Conservation (phyloP, 2,113 vertebrate species). For the Oostethus manadensis region DNA sequence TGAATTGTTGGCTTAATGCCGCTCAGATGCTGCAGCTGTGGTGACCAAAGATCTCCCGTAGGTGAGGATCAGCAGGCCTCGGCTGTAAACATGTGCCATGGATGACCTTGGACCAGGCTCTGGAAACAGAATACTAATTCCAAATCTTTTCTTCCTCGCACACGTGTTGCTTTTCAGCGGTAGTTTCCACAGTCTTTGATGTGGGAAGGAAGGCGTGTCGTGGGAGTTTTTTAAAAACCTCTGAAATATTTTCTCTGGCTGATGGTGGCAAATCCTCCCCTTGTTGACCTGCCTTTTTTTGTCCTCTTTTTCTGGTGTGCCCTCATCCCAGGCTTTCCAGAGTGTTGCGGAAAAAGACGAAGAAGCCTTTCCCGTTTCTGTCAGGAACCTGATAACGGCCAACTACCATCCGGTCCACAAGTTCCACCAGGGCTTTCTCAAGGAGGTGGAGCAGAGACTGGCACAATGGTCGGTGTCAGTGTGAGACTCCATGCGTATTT, state of each 20-base stretch:
- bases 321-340: slow-evolving; percentile 78
- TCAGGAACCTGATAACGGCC: slow-evolving; percentile 79
- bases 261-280: slow-evolving; percentile 6
- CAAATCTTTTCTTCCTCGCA: slow-evolving; percentile 19
- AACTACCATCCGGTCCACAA: slow-evolving; percentile 90
- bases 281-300: background rate
- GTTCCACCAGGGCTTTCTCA: slow-evolving; percentile 89
- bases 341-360: slow-evolving; percentile 74
- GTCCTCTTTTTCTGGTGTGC: background rate
- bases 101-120: slow-evolving; percentile 18
- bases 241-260: slow-evolving; percentile 60
- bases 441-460: slow-evolving; percentile 89
- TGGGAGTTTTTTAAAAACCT: slow-evolving; percentile 32
- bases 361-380: slow-evolving; percentile 79
- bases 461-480: slow-evolving; percentile 80
- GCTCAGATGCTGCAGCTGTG: background rate
- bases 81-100: too few species aligned
- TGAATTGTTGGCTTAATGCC: too few species aligned
- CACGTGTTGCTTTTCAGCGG: slow-evolving; percentile 31
- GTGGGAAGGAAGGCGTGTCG: slow-evolving; percentile 38
- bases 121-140: background rate
- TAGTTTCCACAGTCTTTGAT: slow-evolving; percentile 50
- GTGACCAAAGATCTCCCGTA: background rate
- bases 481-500: background rate
- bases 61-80: background rate